Percentiles rank a stretch among this genome's conserved stretches.
phyloP scores from a whole-genome alignment of 2,113 vertebrate species.

The Neodon shergylaensis region DNA sequence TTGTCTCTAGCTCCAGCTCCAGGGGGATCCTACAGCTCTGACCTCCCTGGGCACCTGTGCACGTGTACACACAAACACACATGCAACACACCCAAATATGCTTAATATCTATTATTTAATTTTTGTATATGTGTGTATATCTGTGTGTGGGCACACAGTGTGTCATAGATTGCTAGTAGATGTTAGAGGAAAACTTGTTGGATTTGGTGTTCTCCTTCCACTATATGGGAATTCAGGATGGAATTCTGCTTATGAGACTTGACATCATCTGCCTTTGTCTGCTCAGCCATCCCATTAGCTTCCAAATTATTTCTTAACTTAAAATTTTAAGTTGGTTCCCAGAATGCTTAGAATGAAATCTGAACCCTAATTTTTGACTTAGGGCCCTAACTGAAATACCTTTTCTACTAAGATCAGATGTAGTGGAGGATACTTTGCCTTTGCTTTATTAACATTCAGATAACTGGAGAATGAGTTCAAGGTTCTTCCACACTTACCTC shows the following conservation, averaged over 20 bases:
- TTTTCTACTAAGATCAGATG: neutral
- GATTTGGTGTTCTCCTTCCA: neutral
- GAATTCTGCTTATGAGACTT: neutral
- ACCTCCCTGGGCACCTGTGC: neutral
- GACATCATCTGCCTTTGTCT: neutral
- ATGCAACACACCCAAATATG: neutral
- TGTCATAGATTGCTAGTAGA: too few relatives aligned
- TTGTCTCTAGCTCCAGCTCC: neutral
- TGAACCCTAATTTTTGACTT: neutral
- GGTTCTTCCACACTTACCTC: neutral
- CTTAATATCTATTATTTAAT: neutral
- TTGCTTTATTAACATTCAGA: neutral
- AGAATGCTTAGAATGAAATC: neutral
- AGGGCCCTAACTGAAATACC: neutral
- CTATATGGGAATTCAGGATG: neutral
- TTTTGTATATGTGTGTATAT: neutral
- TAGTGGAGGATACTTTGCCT: slow-evolving; percentile 16
- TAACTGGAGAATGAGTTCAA: neutral
- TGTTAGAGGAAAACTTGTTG: neutral
- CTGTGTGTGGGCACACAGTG: neutral
- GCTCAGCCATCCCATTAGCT: neutral
- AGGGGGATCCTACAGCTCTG: neutral
- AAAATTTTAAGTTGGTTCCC: slow-evolving; percentile 29
- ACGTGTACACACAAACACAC: neutral
- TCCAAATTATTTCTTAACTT: slow-evolving; percentile 3